A percentile compares a stretch with the other conserved stretches of the same genome.
Conservation (phyloP, 1,140 invertebrate genomes). For the Melanaphis sacchari region DNA sequence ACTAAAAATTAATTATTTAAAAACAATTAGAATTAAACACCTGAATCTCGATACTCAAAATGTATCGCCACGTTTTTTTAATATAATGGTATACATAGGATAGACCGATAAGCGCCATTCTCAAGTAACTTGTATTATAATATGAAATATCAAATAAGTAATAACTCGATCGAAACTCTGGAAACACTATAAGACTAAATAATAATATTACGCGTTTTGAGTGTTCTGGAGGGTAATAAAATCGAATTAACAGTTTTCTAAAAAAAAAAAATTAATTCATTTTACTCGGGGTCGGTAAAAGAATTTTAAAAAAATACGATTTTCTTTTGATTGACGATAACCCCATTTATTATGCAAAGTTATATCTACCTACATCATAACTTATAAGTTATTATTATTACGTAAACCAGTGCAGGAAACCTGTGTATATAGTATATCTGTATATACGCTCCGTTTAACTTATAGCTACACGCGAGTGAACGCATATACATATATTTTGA, state of each 20-base stretch:
- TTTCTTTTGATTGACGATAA: not conserved
- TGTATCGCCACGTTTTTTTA: not conserved
- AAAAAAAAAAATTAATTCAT: not conserved
- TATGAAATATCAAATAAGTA: not conserved
- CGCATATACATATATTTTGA: not conserved
- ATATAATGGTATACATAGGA: not conserved
- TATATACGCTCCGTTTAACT: not conserved
- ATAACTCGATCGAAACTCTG: not conserved
- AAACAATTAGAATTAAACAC: too few species aligned
- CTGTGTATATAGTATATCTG: not conserved
- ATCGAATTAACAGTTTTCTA: conserved; percentile 3
- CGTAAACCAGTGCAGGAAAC: not conserved
- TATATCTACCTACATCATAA: not conserved
- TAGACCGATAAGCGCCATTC: not conserved
- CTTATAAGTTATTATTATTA: not conserved
- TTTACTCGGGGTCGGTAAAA: not conserved
- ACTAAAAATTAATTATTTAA: too few species aligned
- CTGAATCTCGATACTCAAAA: too few species aligned
- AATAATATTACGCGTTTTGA: not conserved
- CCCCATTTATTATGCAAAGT: not conserved
- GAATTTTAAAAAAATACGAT: not conserved
- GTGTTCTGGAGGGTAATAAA: not conserved
- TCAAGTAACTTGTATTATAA: not conserved
- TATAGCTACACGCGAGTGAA: not conserved
- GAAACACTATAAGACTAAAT: conserved; percentile 6